Conservation (phyloP, 2,113 vertebrate species). For the Rhineura floridana region DNA sequence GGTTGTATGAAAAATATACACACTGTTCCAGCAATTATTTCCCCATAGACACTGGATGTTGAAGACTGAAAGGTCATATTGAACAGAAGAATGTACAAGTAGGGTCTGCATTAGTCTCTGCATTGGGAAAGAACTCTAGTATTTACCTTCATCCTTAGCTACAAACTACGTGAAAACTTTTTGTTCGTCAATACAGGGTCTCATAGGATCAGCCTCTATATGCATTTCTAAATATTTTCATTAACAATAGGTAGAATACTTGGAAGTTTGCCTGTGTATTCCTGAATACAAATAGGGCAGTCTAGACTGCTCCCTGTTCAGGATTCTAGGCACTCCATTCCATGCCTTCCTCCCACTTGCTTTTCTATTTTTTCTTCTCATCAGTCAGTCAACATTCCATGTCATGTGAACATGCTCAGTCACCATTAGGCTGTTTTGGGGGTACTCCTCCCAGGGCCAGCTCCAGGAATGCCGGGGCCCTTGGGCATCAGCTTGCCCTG, state of each 20-base stretch:
- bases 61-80: constrained; percentile 45
- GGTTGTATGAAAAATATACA: neutral
- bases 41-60: neutral
- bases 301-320: neutral
- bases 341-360: too few relatives aligned
- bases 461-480: too few relatives aligned
- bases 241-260: neutral
- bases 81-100: constrained; percentile 22
- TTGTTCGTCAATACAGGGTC: constrained; percentile 1
- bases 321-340: neutral
- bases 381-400: neutral
- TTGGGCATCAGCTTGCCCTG: too few relatives aligned
- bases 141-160: neutral
- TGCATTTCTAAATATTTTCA: constrained; percentile 19
- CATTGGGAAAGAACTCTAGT: neutral
- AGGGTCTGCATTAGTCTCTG: constrained; percentile 12
- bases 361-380: neutral
- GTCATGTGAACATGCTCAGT: neutral
- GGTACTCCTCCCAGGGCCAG: too few relatives aligned
- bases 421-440: neutral
- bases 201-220: neutral
- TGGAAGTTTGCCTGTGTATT: neutral
- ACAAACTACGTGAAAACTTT: constrained; percentile 11
- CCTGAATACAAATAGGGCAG: neutral
- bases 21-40: constrained; percentile 33